phyloP scores from a whole-genome alignment of 2,888 invertebrate genomes.

The Amiota communis region DNA sequence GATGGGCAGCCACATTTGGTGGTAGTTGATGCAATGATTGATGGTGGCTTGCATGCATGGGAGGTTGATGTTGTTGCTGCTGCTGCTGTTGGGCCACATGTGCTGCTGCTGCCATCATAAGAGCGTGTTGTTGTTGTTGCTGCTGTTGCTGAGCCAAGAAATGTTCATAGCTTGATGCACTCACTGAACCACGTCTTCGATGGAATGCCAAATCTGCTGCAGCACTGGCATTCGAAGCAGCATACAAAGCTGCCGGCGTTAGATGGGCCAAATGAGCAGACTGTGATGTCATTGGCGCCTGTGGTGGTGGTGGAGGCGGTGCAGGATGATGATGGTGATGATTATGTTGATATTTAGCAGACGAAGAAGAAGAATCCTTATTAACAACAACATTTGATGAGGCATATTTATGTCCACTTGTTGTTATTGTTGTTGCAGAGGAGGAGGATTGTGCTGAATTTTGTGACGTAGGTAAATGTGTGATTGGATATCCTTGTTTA shows the following conservation, averaged over 20 bases:
- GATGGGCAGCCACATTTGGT: conserved; percentile 41
- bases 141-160: conserved; percentile 66
- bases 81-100: conserved; percentile 55
- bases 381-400: conserved; percentile 29
- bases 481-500: not conserved
- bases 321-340: conserved; percentile 43
- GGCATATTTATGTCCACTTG: conserved; percentile 48
- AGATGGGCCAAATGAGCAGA: conserved; percentile 40
- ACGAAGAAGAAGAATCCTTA: conserved; percentile 32
- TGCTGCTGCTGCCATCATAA: conserved; percentile 49
- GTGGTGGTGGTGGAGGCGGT: conserved; percentile 48
- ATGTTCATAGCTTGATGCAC: conserved; percentile 66
- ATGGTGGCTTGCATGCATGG: conserved; percentile 40
- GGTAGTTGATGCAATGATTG: conserved; percentile 43
- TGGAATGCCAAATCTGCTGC: conserved; percentile 61
- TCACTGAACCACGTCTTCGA: conserved; percentile 65
- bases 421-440: conserved; percentile 19
- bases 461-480: conserved; percentile 22
- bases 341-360: conserved; percentile 38
- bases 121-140: conserved; percentile 58
- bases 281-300: conserved; percentile 25
- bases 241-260: conserved; percentile 46
- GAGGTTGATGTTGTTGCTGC: conserved; percentile 45
- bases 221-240: conserved; percentile 33
- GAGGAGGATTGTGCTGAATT: conserved; percentile 22